Base-by-base conservation (phyloP, 2,888 invertebrate species). In the Catocala sponsa region DNA sequence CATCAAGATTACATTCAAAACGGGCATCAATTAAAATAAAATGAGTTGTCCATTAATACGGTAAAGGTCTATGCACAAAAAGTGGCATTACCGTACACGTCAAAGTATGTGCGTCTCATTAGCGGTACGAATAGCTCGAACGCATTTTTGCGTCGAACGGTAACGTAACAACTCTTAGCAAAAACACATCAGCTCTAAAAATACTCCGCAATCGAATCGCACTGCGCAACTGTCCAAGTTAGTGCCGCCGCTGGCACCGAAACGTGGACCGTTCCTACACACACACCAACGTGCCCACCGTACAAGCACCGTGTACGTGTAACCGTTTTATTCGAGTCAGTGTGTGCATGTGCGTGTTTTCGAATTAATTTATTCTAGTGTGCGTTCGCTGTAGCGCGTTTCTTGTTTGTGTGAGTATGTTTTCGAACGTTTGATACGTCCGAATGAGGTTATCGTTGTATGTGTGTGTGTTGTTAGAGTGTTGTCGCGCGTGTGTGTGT, bases 101-200 rank as follows among this genome's bases (percentile, higher is more conserved):
- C 74, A 75, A 68, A 72, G 72, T 70, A 74, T 68, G 72, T 69
- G 69, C 69, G 65, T 67, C 78, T 84, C 80, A 80, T 83, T 83
- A 81, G 70, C 64, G 58, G 64, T 66, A 72, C 74, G 65, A 71
- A 76, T 68, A 69, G 9, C 76, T 68, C 62, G 63, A 55, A 70
- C 70, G 69, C 79, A 78, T 82, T 82, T 78, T 82, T 79, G 74
- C 83, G 75, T 76, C 81, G 79, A 83, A 85, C 84, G 80, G 86
- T 84, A 73, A 69, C 74, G 76, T 68, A 75, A 72, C 72, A 67
- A 72, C 68, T 68, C 82, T 78, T 70, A 74, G 87, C 88, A 89
- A 90, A 89, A 91, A 91, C 91, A 87, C 81, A 92, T 93, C 94
- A 92, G 84, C 85, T 90, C 94, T 94, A 94, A 92, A 94, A 94